Conservation (phyloP, 1,140 invertebrate species). For the Lasioglossum albipes region DNA sequence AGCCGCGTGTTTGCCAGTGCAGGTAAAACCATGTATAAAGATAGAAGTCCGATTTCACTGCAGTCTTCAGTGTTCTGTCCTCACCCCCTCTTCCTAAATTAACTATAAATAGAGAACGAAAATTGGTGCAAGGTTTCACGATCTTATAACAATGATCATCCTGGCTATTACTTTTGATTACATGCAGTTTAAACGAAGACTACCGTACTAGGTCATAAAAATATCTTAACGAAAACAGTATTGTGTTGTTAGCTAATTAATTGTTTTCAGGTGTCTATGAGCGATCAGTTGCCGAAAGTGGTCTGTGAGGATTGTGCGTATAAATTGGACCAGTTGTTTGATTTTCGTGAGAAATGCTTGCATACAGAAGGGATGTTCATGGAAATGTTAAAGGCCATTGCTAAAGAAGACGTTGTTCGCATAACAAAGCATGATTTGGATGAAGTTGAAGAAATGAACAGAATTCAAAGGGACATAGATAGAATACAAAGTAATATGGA, state of each 20-base stretch:
- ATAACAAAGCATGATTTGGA: constrained; percentile 66
- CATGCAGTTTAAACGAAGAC: neutral
- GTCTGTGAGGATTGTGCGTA: constrained; percentile 82
- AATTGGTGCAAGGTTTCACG: constrained; percentile 47
- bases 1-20: constrained; percentile 81
- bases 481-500: constrained; percentile 66
- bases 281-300: constrained; percentile 83
- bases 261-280: constrained; percentile 79
- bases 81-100: constrained; percentile 45
- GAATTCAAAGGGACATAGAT: constrained; percentile 65
- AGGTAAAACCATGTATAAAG: constrained; percentile 73
- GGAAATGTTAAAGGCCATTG: constrained; percentile 79
- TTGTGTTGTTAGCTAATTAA: constrained; percentile 27
- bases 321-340: constrained; percentile 82
- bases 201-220: neutral
- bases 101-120: constrained; percentile 52
- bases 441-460: constrained; percentile 59
- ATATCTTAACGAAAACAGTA: neutral
- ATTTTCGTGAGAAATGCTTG: constrained; percentile 82
- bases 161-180: neutral
- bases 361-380: constrained; percentile 81
- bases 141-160: constrained; percentile 12
- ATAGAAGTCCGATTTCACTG: constrained; percentile 11
- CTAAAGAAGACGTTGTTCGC: constrained; percentile 67
- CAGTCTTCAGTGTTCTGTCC: constrained; percentile 1